Base-by-base conservation (phyloP, 92 coral and sea anemone genomes). In the Metridium senile region DNA sequence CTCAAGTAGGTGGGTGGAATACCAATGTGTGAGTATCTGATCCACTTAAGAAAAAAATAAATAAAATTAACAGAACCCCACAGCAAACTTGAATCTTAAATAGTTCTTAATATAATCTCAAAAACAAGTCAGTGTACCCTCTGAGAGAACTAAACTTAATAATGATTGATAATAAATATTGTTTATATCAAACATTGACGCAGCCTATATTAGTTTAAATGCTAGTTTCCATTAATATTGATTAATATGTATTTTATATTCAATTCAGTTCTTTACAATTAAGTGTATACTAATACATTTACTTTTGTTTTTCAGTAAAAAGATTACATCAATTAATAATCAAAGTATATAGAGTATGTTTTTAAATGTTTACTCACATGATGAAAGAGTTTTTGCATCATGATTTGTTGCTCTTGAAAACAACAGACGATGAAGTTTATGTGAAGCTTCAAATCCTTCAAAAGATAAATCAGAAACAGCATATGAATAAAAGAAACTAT, bases 401-500 rank as follows among this genome's bases (percentile, higher is more conserved):
- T 80, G 86, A 59, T 81, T 81, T 19, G 86, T 81, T 67, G 86
- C 86, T 54, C 65, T 81, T 27, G 86, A 75, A 65, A 67, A 86
- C 69, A 81, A 64, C 33, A 30, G 61, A n/a, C 86, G 79, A 71
- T 86, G 90, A 26, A 86, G 33, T 59, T 86, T 86, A 62, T 86
- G 90, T 21, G 83, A 80, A 3, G 86, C 76, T 46, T 86, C 86
- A 75, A 86, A 86, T 1, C 90, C 90, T 86, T 46, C 75, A 78
- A 78, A 45, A 76, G 66, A 46, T 84, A 51, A 61, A 77, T 62
- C 39, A 71, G 63, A 53, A 79, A 78, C 23, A 58, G 79, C 17
- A 2, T 22, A 17, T 54, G 8, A 8, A 7, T 45, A 7, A 17
- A 45, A 45, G 17, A 17, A 17, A 7, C 8, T 8, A 7, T 45